Percentiles rank a stretch among this genome's conserved stretches.
phyloP scores from a whole-genome alignment of 2,888 invertebrate species.

The Macaria notata region DNA sequence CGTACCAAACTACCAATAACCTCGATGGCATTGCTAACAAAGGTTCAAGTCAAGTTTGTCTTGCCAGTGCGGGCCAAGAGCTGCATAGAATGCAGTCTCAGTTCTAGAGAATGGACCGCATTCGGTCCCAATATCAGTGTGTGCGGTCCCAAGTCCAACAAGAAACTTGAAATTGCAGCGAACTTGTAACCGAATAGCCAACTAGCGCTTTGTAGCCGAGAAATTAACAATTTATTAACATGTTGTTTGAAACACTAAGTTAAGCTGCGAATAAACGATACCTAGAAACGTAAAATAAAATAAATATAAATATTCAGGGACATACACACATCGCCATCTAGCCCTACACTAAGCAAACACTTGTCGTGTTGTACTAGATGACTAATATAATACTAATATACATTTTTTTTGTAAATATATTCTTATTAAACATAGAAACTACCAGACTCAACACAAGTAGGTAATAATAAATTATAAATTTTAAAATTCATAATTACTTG shows the following conservation, averaged over 20 bases:
- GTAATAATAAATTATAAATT: no score
- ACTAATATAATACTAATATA: no score
- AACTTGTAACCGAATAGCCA: constrained; percentile 27
- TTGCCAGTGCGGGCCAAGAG: constrained; percentile 36
- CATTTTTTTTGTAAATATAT: no score
- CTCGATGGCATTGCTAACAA: constrained; percentile 50
- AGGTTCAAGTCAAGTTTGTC: constrained; percentile 62
- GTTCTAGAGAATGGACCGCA: constrained; percentile 40
- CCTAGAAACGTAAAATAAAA: no score
- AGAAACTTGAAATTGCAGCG: constrained; percentile 35
- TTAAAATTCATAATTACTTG: no score
- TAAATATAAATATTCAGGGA: no score
- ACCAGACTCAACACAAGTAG: no score
- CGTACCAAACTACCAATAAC: constrained; percentile 36
- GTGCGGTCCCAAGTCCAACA: constrained; percentile 42
- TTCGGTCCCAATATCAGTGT: constrained; percentile 46
- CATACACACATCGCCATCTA: no score
- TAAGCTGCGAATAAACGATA: no score
- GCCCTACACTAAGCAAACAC: no score
- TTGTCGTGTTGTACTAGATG: no score
- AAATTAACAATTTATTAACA: constrained; percentile 21
- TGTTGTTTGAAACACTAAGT: not conserved
- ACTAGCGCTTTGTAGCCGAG: constrained; percentile 18
- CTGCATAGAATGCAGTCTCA: constrained; percentile 40
- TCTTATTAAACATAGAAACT: no score